Evolutionary conservation across 2,888 invertebrate species (phyloP).

Genomic region (Ypsolopha scabrella): DNA sequence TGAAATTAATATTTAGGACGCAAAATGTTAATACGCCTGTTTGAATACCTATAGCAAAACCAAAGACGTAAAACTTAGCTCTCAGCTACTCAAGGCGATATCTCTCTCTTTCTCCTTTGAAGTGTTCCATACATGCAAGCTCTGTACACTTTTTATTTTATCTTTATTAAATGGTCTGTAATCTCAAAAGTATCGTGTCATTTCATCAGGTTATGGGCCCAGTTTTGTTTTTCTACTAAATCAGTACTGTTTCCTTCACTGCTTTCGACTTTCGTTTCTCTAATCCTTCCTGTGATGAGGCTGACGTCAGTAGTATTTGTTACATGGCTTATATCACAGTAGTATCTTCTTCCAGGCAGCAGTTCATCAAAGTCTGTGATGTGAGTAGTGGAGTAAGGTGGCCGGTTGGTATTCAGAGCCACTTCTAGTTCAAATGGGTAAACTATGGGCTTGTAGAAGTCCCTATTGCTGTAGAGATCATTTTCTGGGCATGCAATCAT

Average conservation of each 20-base stretch:
- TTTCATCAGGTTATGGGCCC: no score
- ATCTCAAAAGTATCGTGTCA: no score
- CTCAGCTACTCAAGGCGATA: no score
- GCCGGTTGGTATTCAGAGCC: constrained; percentile 74
- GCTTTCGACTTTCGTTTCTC: constrained; percentile 52
- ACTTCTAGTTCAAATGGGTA: constrained; percentile 94
- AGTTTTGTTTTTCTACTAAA: constrained; percentile 57
- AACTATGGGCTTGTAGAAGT: constrained; percentile 91
- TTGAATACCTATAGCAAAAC: no score
- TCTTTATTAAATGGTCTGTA: no score
- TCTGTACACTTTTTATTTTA: no score
- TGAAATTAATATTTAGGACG: no score
- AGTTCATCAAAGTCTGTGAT: constrained; percentile 82
- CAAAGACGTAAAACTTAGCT: no score
- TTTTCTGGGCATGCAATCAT: constrained; percentile 94
- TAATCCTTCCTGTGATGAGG: constrained; percentile 78
- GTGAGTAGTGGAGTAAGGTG: constrained; percentile 71
- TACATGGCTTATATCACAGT: constrained; percentile 50
- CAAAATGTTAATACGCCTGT: no score
- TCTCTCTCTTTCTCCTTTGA: no score
- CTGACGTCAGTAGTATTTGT: constrained; percentile 75
- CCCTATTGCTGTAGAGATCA: constrained; percentile 83
- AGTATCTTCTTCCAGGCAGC: constrained; percentile 72
- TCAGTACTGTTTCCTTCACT: constrained; percentile 38
- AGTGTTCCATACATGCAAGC: no score